These are phyloP conservation scores for Chaenocephalus aceratus DNA, from an alignment of 2,113 vertebrate species.

Conservation along the genomic window DNA sequence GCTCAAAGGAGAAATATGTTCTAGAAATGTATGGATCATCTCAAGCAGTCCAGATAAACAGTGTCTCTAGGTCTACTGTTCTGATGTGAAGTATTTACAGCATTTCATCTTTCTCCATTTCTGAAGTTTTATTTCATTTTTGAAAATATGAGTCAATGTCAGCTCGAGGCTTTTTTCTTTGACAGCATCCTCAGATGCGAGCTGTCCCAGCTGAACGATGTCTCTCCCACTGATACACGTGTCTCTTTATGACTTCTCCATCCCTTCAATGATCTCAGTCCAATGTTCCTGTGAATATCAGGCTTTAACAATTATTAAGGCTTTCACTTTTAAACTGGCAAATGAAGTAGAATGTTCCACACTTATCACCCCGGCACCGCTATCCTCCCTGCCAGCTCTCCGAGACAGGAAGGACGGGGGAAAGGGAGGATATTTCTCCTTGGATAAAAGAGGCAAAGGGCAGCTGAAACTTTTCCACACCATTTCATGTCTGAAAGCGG, in stretches of 20 bases:
- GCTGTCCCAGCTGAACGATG: slow-evolving; percentile 48
- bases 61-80: not conserved
- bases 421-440: slow-evolving; percentile 64
- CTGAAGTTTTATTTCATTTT: slow-evolving; percentile 19
- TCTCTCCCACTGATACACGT: slow-evolving; percentile 54
- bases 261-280: slow-evolving; percentile 62
- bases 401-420: slow-evolving; percentile 50
- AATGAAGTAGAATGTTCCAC: slow-evolving; percentile 59
- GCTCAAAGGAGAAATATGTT: not conserved
- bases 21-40: not conserved
- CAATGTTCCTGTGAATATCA: slow-evolving; percentile 65
- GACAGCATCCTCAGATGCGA: slow-evolving; percentile 17
- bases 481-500: slow-evolving; percentile 84
- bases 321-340: slow-evolving; percentile 68
- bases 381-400: slow-evolving; percentile 67
- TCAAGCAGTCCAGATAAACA: not conserved
- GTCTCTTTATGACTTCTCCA: slow-evolving; percentile 57
- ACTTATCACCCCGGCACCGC: slow-evolving; percentile 64
- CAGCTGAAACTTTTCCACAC: slow-evolving; percentile 77
- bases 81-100: not conserved
- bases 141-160: slow-evolving; percentile 5
- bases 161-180: slow-evolving; percentile 16
- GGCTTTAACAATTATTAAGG: slow-evolving; percentile 64
- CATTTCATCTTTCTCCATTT: slow-evolving; percentile 3
- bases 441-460: slow-evolving; percentile 68